Evolutionary conservation across 2,113 vertebrate species (phyloP).

Genomic region (Pluvialis apricaria): DNA sequence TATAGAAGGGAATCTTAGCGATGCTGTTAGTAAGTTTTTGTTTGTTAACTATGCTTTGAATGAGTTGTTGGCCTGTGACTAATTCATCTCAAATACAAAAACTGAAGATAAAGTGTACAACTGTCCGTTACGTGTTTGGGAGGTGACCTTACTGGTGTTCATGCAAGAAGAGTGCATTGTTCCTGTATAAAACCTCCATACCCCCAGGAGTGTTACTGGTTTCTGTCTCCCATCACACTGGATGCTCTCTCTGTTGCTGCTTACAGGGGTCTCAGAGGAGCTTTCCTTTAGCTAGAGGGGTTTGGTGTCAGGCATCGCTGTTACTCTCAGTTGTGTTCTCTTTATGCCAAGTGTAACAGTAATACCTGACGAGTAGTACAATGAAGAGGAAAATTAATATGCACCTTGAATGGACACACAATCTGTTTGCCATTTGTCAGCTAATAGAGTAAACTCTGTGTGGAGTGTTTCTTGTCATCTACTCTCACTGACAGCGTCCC

Average conservation of each 20-base stretch:
- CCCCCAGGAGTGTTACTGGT: neutral
- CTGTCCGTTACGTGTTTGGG: neutral
- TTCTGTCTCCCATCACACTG: neutral
- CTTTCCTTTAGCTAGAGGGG: neutral
- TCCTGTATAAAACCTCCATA: neutral
- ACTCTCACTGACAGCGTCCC: neutral
- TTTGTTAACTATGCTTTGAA: neutral
- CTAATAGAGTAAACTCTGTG: neutral
- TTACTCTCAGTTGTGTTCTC: neutral
- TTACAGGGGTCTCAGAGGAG: neutral
- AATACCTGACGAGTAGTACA: neutral
- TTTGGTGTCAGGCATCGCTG: rapidly evolving
- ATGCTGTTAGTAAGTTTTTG: neutral
- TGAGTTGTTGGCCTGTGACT: neutral
- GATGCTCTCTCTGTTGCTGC: neutral
- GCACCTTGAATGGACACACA: neutral
- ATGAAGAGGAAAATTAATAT: neutral
- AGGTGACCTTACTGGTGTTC: neutral
- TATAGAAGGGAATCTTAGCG: rapidly evolving
- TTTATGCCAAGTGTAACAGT: neutral
- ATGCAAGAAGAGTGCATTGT: neutral
- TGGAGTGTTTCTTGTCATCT: neutral
- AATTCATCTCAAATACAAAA: neutral
- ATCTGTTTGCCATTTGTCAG: neutral
- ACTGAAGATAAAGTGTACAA: neutral